Percentiles rank a stretch among this genome's conserved stretches.
Conservation (phyloP, 2,113 vertebrate species). For the Myrmecophaga tridactyla region DNA sequence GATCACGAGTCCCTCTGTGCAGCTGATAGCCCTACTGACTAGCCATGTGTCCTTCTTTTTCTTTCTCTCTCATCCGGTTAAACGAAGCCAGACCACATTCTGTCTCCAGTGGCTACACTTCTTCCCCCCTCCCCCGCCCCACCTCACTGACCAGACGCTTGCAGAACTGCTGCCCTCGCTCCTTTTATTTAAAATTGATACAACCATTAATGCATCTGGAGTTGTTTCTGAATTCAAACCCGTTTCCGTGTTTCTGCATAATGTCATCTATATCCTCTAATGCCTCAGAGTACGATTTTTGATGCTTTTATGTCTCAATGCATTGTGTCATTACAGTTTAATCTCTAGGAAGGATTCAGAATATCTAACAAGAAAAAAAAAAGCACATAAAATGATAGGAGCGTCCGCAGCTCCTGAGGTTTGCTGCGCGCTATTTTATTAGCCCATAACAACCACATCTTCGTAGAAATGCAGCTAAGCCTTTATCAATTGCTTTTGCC, state of each 20-base stretch:
- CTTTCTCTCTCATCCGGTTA: neutral
- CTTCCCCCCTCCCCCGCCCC: accelerated
- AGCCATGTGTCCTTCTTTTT: neutral
- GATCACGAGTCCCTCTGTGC: accelerated
- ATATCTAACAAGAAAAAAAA: neutral
- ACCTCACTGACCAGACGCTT: neutral
- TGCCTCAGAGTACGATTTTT: neutral
- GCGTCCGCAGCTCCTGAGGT: slow-evolving; percentile 44
- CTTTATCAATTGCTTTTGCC: slow-evolving; percentile 70
- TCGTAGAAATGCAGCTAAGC: slow-evolving; percentile 53
- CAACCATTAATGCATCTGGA: neutral
- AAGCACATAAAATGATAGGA: neutral
- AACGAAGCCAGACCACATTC: neutral
- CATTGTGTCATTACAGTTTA: slow-evolving; percentile 49
- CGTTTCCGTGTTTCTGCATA: neutral
- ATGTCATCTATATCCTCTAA: neutral
- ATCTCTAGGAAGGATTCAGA: slow-evolving; percentile 42
- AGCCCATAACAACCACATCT: neutral
- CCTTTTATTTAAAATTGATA: neutral
- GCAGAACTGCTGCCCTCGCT: neutral
- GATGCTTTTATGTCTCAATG: neutral
- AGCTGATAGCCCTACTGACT: accelerated
- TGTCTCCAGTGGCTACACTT: accelerated
- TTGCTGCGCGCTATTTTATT: slow-evolving; percentile 28
- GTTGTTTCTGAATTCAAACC: neutral